Percentiles rank a stretch among this genome's conserved stretches.
These are phyloP conservation scores for Cynodonichthys magdalenae DNA, from an alignment of 2,797 vertebrate genomes.

Conservation along the genomic window DNA sequence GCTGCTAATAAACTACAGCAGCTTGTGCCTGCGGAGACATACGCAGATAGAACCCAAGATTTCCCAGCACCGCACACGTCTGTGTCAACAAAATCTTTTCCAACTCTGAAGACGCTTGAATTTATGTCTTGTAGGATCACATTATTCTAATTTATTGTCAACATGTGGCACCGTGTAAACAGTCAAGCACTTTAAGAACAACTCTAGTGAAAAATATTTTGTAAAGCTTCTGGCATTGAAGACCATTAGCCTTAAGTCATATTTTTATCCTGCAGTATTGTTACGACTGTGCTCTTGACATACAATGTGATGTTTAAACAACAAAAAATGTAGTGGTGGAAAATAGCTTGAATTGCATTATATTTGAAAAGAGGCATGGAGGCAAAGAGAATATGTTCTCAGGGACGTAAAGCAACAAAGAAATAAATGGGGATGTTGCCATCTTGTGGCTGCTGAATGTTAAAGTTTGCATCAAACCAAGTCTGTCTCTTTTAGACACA, in stretches of 20 bases:
- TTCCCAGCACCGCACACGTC: constrained; percentile 1
- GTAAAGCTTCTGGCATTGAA: constrained; percentile 20
- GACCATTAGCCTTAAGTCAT: constrained; percentile 11
- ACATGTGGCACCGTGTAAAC: constrained; percentile 16
- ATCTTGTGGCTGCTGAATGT: constrained; percentile 64
- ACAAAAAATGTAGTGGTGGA: constrained; percentile 8
- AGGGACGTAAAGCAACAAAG: not conserved
- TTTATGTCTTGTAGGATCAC: constrained; percentile 12
- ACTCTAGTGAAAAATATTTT: constrained; percentile 22
- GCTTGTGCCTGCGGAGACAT: not conserved
- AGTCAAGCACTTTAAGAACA: constrained; percentile 17
- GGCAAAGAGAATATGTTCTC: constrained; percentile 12
- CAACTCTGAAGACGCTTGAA: constrained; percentile 20
- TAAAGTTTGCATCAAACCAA: not conserved
- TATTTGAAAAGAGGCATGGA: constrained; percentile 27
- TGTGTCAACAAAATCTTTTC: constrained; percentile 9
- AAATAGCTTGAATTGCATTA: constrained; percentile 28
- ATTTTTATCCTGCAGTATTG: constrained; percentile 27
- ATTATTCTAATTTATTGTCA: not conserved
- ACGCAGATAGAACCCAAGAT: constrained; percentile 4
- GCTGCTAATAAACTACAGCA: not conserved
- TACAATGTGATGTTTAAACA: constrained; percentile 35
- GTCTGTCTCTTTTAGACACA: constrained; percentile 7
- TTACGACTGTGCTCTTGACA: constrained; percentile 9
- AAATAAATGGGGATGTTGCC: constrained; percentile 61